These are phyloP conservation scores for Ommatoiulus sabulosus DNA, from an alignment of 2,888 invertebrate species.

Conservation along the genomic window DNA sequence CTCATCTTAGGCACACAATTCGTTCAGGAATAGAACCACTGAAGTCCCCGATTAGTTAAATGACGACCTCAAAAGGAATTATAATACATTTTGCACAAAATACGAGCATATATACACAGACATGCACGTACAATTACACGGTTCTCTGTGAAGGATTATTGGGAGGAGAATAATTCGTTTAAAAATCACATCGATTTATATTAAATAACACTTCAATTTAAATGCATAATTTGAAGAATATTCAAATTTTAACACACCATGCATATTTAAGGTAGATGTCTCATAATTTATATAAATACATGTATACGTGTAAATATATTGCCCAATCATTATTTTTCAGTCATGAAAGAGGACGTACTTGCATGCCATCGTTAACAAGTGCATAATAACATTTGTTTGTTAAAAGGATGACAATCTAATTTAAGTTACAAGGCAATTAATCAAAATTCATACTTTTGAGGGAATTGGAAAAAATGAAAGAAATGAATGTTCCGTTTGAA, in stretches of 20 bases:
- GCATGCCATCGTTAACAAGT: conserved; percentile 22
- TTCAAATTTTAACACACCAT: not conserved
- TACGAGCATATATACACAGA: not conserved
- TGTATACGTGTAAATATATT: conserved; percentile 14
- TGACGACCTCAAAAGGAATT: not conserved
- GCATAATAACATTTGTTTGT: not conserved
- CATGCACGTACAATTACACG: not conserved
- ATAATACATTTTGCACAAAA: conserved; percentile 21
- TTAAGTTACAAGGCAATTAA: not conserved
- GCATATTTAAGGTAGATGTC: not conserved
- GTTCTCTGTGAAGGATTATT: not conserved
- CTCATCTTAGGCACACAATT: not conserved
- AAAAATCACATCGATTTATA: not conserved
- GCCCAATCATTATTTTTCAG: not conserved
- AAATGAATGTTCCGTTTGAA: not conserved
- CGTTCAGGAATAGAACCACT: not conserved
- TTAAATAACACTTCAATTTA: not conserved
- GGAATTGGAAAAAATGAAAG: not conserved
- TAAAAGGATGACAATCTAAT: not conserved
- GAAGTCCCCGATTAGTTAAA: not conserved
- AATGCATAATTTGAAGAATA: not conserved
- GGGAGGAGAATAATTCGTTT: not conserved
- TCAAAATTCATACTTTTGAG: not conserved
- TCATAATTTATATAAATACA: not conserved
- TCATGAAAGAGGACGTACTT: conserved; percentile 7